Base-by-base conservation (phyloP, 1,140 invertebrate genomes). In the Drosophila ambigua region DNA sequence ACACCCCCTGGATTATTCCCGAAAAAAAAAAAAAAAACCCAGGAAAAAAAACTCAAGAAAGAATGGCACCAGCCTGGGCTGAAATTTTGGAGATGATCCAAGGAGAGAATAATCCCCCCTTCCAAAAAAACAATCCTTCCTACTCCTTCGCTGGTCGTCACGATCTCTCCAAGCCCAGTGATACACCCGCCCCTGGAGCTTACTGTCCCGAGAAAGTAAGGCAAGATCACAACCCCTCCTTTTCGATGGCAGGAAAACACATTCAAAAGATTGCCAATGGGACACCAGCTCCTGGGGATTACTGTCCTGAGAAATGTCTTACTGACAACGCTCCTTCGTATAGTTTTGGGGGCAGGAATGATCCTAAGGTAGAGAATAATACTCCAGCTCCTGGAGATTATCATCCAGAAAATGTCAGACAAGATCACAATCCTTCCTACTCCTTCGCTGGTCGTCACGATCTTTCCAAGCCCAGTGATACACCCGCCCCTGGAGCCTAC, bases 121-220 rank as follows among this genome's bases (percentile, higher is more conserved):
- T n/a, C n/a, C n/a, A 95, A 96, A 91, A 94, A 92, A 53, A 85
- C 24, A 71, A 71, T 5, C 65, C 65, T 2, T 31, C 69, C 26
- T 94, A 93, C 73, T 94, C 93, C 2, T 84, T 92, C 91, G 67
- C 93, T 90, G 79, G 92, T 91, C 7, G 91, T 90, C 92, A 9
- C 95, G 94, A 76, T 91, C 8, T 20, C 2, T 16, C 28, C 0
- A 67, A 68, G 3, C 95, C 96, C 74, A 43, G 26, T 4, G 13
- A 57, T 0, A 71, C 68, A 5, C 67, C 93, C 26, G 93, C 92
- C 11, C 93, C 93, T 11, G 93, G 93, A 64, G 73, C 92, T 13
- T 94, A 94, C 80, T 91, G 91, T 24, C 94, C 95, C 0, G 95
- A 96, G 91, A 94, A 92, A 53, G 85, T 93, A 5, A 92, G 95